Base-by-base conservation (phyloP, 2,888 invertebrate species). In the Athetis lepigone region DNA sequence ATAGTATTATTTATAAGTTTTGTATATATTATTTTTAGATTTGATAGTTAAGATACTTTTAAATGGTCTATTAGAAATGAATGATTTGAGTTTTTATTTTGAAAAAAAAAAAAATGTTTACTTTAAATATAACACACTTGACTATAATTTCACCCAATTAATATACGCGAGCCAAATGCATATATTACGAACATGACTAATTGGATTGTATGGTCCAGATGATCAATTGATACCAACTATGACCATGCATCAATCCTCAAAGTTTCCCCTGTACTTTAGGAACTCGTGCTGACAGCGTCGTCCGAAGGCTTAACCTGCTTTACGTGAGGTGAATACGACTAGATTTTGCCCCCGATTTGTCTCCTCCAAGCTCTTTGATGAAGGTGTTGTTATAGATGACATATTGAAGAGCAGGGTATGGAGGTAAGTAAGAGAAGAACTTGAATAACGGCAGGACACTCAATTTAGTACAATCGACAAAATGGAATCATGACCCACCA, bases 251-350 rank as follows among this genome's bases (percentile, higher is more conserved):
- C 37, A 7, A 46, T 23, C 54, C 47, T 23, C 33, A n/a, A 77
- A 73, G 29, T 77, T 71, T 52, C 8, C 25, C 21, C 23, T 75
- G 37, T 59, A 57, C 70, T 75, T 78, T 63, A 16, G 13, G 8
- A 60, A 78, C 56, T 51, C 79, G 75, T 78, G 74, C 62, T 75
- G 58, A 57, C 70, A 33, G 37, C 42, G 11, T n/a, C 36, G 37
- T 56, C 50, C 39, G 13, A 25, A 45, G 57, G 78, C 49, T 75
- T 77, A 74, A 63, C 75, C 78, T 77, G 59, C 21, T 54, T 76
- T 54, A n/a, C 54, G 42, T 59, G 37, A 49, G 18, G 9, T 49
- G 59, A 45, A 54, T 33, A 49, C 21, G 18, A 37, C 50, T 19
- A 45, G 45, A 74, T 13, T 47, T 51, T 59, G n/a, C 33, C 16